A percentile compares a stretch with the other conserved stretches of the same genome.
Conservation (phyloP, 2,888 invertebrate genomes). For the Melieria omissa region DNA sequence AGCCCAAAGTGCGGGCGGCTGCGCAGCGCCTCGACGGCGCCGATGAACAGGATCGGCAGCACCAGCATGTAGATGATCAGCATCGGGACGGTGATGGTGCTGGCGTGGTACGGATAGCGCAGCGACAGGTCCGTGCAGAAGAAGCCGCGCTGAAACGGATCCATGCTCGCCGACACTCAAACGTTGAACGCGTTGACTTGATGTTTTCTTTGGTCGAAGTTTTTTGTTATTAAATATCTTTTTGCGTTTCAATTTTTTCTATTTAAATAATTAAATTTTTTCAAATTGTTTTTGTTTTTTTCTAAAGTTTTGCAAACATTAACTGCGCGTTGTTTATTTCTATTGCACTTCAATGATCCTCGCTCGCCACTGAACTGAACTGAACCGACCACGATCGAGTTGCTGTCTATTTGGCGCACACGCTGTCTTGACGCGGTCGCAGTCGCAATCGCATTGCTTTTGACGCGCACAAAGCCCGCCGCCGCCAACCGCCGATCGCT, state of each 20-base stretch:
- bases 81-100: conserved; percentile 60
- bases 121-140: conserved; percentile 58
- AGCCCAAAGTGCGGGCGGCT: conserved; percentile 56
- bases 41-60: conserved; percentile 58
- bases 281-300: neutral
- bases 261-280: neutral
- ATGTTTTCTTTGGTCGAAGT: neutral
- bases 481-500: too few species aligned
- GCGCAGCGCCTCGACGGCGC: conserved; percentile 59
- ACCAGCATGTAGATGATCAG: conserved; percentile 56
- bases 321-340: neutral
- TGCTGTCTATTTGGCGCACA: conserved; percentile 51
- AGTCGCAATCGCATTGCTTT: neutral
- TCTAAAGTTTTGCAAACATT: neutral
- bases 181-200: neutral
- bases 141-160: conserved; percentile 59
- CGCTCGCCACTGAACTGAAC: conserved; percentile 28
- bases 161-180: conserved; percentile 47
- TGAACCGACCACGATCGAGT: conserved; percentile 47
- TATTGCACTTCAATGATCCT: neutral
- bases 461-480: neutral
- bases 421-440: conserved; percentile 33
- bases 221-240: neutral
- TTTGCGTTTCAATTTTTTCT: neutral
- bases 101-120: conserved; percentile 59